Base-by-base conservation (phyloP, 1,140 invertebrate species). In the Brachionus sp. region DNA sequence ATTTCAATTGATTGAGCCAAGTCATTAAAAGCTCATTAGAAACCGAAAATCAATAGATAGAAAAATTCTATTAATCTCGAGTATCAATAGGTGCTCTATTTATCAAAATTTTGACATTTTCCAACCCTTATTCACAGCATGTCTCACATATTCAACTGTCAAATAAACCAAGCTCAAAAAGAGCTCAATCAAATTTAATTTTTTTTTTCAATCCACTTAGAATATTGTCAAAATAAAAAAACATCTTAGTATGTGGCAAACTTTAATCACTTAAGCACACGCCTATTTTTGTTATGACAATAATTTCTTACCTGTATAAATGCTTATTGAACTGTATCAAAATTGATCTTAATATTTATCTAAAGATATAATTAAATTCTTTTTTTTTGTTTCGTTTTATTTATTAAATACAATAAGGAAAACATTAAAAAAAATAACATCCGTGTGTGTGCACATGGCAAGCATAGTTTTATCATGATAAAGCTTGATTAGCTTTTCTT, bases 241-340 rank as follows among this genome's bases (percentile, higher is more conserved):
- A 37, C 35, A 37, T 70, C 66, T n/a, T 70, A 35, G 66, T 70
- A 39, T 70, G 66, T 70, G 66, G 66, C n/a, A 70, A 70, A 39
- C 33, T 37, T 19, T 39, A 70, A 37, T 70, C 66, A 12, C 64
- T 66, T 73, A 73, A 73, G 35, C 68, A 75, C 70, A 75, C 70
- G 70, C 70, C 70, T 46, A 46, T 46, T 75, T 44, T 33, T 33
- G 6, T 57, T 39, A 42, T 39, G 29, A 33, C 64, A 70, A 70
- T 19, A 39, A 39, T 19, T 25, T 44, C 70, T 46, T 75, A 75
- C 70, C 70, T 75, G 16, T 75, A 46, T 25, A 46, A 75, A 23
- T 75, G 70, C 25, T 46, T 46, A 75, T 75, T 75, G 70, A 75
- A 75, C 70, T 75, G 70, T 75, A 75, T 75, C 70, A 46, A 75